These are phyloP conservation scores for Cantharis nigra DNA, from an alignment of 2,888 invertebrate genomes.

Conservation along the genomic window DNA sequence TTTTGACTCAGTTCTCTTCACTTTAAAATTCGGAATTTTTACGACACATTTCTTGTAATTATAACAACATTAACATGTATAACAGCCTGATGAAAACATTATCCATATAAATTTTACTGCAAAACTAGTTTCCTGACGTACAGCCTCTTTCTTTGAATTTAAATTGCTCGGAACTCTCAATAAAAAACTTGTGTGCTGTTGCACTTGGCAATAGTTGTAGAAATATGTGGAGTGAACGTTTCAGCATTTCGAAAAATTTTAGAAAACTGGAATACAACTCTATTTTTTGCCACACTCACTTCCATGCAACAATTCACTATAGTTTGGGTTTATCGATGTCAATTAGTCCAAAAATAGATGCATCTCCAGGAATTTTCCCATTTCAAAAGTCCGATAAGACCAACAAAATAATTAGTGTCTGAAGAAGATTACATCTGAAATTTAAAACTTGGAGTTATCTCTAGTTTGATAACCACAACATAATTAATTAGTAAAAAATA, in stretches of 20 bases:
- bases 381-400: neutral
- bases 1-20: neutral
- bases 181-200: conserved; percentile 22
- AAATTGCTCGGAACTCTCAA: conserved; percentile 10
- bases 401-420: neutral
- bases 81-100: conserved; percentile 23
- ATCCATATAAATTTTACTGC: conserved; percentile 14
- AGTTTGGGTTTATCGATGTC: no score
- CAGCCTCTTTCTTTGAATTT: conserved; percentile 24
- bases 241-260: neutral
- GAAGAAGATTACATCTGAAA: neutral
- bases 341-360: neutral
- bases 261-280: neutral
- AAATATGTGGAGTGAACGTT: neutral
- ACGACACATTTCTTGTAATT: neutral
- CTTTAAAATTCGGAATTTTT: neutral
- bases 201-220: conserved; percentile 5
- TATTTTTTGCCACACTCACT: no score
- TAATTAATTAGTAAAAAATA: neutral
- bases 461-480: neutral
- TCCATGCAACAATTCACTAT: no score
- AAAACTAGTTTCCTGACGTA: conserved; percentile 23
- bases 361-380: no score
- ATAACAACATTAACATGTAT: conserved; percentile 10
- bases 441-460: neutral